Evolutionary conservation across 2,797 vertebrate genomes (phyloP).

Genomic region (Carcharodon carcharias): DNA sequence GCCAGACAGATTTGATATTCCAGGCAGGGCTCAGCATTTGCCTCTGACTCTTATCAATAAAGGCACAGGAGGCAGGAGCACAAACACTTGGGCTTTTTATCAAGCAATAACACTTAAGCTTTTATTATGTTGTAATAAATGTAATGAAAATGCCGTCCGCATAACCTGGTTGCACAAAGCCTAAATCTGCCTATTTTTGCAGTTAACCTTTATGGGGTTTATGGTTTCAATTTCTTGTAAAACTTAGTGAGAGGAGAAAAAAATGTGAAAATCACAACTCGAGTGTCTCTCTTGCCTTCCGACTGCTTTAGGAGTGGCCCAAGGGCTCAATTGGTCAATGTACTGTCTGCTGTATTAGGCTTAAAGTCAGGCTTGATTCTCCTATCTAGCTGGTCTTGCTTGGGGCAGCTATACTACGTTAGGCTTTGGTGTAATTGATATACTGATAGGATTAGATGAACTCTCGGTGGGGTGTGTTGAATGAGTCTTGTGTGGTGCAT

Average conservation of each 20-base stretch:
- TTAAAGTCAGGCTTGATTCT: neutral
- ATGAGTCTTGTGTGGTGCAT: neutral
- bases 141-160: slow-evolving; percentile 1
- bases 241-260: neutral
- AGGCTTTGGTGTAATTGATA: neutral
- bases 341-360: neutral
- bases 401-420: neutral
- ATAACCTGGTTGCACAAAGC: neutral
- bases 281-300: neutral
- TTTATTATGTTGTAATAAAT: slow-evolving; percentile 28
- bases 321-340: neutral
- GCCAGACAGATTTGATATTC: neutral
- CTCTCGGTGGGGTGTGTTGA: too few relatives aligned
- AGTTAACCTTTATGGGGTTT: too few relatives aligned
- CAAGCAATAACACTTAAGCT: neutral
- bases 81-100: neutral
- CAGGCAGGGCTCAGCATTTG: neutral
- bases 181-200: neutral
- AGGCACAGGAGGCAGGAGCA: neutral
- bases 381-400: neutral
- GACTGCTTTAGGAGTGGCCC: neutral
- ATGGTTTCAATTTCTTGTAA: neutral
- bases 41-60: neutral
- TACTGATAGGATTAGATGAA: neutral
- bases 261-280: neutral